Conservation (phyloP, 2,797 vertebrate species). For the Momotus momota region DNA sequence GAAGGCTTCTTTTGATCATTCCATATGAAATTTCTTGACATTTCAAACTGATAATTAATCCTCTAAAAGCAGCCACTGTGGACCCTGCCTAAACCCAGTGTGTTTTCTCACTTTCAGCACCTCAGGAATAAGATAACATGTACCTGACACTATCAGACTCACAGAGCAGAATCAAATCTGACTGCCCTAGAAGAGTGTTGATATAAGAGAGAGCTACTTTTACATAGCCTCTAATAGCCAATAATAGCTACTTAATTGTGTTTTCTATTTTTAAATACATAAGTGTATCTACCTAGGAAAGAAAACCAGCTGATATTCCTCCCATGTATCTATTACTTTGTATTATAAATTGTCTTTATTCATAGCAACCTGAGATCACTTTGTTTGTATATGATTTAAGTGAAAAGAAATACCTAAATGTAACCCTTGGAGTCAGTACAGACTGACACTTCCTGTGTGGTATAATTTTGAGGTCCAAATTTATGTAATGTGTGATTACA, state of each 20-base stretch:
- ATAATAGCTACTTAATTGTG: not conserved
- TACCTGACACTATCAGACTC: not conserved
- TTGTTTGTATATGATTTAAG: constrained; percentile 16
- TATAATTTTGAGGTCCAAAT: not conserved
- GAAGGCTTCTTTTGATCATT: not conserved
- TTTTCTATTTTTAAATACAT: not conserved
- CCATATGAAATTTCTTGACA: not conserved
- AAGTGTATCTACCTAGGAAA: not conserved
- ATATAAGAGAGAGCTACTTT: not conserved
- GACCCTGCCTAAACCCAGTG: not conserved
- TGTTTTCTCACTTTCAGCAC: not conserved
- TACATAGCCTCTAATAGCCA: not conserved
- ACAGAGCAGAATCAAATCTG: not conserved
- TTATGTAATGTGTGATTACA: not conserved
- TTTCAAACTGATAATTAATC: not conserved
- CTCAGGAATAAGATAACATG: not conserved
- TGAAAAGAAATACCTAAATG: constrained; percentile 24
- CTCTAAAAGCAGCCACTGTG: not conserved
- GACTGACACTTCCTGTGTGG: not conserved
- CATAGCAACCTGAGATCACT: not conserved
- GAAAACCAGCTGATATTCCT: not conserved
- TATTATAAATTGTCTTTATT: not conserved
- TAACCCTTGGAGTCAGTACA: constrained; percentile 12
- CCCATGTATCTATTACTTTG: not conserved
- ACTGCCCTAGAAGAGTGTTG: not conserved